phyloP scores from a whole-genome alignment of 2,888 invertebrate genomes.

The Andricus curvator region DNA sequence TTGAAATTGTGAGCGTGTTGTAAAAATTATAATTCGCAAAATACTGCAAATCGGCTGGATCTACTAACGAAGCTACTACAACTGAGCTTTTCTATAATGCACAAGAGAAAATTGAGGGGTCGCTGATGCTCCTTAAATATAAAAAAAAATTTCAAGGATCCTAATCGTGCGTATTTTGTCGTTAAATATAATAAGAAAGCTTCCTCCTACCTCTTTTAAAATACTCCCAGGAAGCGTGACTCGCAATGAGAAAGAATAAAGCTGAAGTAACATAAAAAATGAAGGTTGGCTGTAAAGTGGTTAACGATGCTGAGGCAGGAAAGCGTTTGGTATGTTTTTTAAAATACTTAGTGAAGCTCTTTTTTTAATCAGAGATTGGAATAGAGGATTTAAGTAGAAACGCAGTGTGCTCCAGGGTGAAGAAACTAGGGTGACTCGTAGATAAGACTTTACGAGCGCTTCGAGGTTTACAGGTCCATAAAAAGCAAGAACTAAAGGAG shows the following conservation, averaged over 20 bases:
- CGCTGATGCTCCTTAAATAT: not conserved
- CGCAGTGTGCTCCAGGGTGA: not conserved
- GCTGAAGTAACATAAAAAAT: not conserved
- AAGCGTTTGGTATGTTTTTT: slow-evolving; percentile 12
- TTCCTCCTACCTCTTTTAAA: not conserved
- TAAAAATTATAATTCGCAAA: too few species aligned
- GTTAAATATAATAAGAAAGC: not conserved
- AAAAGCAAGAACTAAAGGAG: slow-evolving; percentile 40
- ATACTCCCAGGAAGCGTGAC: not conserved
- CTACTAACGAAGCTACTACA: too few species aligned
- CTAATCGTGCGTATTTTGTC: not conserved
- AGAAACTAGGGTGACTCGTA: slow-evolving; percentile 27
- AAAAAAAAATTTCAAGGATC: not conserved
- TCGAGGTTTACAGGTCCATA: slow-evolving; percentile 17
- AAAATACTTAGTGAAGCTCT: slow-evolving; percentile 14
- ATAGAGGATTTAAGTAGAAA: slow-evolving; percentile 11
- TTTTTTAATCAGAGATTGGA: slow-evolving; percentile 37
- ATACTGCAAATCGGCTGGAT: too few species aligned
- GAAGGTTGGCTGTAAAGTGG: not conserved
- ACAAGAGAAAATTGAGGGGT: not conserved
- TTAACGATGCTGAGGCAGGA: slow-evolving; percentile 20
- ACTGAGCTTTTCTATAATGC: not conserved
- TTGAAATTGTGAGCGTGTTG: too few species aligned
- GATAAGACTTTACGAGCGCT: slow-evolving; percentile 39
- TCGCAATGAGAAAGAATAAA: not conserved